Conservation (phyloP, 2,113 vertebrate species). For the Tragelaphus imberbis region DNA sequence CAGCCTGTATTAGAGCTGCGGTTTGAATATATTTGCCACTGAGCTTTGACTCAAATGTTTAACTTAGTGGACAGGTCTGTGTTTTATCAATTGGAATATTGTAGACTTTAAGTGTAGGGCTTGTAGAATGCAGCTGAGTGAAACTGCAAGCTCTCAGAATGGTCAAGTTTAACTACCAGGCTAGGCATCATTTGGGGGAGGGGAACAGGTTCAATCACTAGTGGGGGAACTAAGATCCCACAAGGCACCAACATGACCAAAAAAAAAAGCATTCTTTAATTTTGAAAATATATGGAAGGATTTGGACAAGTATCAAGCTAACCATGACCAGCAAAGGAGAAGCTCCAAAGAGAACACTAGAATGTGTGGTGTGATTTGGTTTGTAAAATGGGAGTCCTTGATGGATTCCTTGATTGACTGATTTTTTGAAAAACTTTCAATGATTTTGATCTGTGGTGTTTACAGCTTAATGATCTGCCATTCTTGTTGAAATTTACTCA, state of each 20-base stretch:
- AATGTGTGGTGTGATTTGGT: not conserved
- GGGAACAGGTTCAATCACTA: not conserved
- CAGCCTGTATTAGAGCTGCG: conserved; percentile 23
- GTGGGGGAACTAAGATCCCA: not conserved
- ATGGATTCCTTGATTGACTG: conserved; percentile 51
- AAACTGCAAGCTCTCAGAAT: not conserved
- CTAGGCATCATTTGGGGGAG: not conserved
- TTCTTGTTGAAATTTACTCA: conserved; percentile 80
- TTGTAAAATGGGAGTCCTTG: not conserved
- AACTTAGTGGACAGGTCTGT: conserved; percentile 54
- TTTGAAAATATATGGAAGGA: not conserved
- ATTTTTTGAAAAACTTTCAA: conserved; percentile 32
- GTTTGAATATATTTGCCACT: conserved; percentile 64
- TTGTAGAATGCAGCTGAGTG: not conserved
- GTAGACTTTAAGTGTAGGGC: not conserved
- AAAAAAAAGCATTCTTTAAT: not conserved
- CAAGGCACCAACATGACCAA: not conserved
- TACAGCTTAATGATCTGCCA: conserved; percentile 71
- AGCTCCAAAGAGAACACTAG: not conserved
- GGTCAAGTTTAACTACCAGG: not conserved
- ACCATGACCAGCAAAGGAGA: not conserved
- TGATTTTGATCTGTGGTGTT: conserved; percentile 66
- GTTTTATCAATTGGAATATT: conserved; percentile 28
- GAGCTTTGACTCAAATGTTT: conserved; percentile 63
- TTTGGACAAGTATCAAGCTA: not conserved